Evolutionary conservation across 2,113 vertebrate species (phyloP).

Genomic region (Pangasianodon gigas): DNA sequence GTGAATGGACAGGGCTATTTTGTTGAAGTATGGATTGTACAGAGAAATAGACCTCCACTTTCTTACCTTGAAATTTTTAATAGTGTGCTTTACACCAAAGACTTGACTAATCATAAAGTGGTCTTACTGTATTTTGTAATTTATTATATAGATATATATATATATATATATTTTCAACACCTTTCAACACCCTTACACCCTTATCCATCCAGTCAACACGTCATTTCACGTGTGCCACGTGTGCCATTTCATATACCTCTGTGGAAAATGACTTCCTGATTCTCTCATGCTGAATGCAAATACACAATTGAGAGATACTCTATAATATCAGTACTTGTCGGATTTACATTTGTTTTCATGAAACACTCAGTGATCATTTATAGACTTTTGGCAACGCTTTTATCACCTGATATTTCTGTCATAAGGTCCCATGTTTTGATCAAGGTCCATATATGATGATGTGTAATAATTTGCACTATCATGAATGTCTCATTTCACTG

Average conservation of each 20-base stretch:
- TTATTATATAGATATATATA: not conserved
- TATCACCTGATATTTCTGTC: not conserved
- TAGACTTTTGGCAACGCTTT: not conserved
- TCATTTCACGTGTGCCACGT: not conserved
- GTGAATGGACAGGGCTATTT: constrained; percentile 7
- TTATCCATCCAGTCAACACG: not conserved
- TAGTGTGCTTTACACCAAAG: not conserved
- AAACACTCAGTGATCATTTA: not conserved
- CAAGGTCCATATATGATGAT: not conserved
- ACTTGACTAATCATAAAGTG: constrained; percentile 12
- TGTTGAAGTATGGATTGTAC: not conserved
- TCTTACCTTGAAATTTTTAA: constrained; percentile 2
- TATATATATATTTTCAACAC: too few species aligned
- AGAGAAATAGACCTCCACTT: not conserved
- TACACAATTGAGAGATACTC: not conserved
- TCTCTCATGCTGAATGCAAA: not conserved
- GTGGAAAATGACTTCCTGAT: not conserved
- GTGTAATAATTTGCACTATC: not conserved
- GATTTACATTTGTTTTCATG: not conserved
- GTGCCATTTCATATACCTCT: constrained; percentile 15
- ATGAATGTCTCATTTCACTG: not conserved
- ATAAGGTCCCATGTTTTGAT: not conserved
- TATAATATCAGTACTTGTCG: not conserved
- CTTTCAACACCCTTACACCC: not conserved
- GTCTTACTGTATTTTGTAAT: not conserved